Conservation (phyloP, 2,797 vertebrate genomes). For the Danio albolineatus region DNA sequence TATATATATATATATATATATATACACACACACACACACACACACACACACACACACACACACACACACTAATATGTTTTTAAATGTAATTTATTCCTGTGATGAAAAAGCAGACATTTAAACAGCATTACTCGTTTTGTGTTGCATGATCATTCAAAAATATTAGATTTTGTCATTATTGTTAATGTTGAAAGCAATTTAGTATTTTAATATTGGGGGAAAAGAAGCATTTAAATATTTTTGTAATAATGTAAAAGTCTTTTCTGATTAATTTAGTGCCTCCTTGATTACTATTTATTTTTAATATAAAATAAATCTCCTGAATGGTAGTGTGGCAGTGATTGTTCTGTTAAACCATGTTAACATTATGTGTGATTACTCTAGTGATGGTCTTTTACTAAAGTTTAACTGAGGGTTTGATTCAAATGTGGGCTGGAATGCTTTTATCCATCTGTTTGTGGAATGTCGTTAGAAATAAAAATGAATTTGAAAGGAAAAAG, state of each 20-base stretch:
- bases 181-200: too few relatives aligned
- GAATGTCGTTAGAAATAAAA: slow-evolving; percentile 48
- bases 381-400: not conserved
- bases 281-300: not conserved
- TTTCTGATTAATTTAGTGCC: not conserved
- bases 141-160: not conserved
- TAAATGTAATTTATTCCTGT: not conserved
- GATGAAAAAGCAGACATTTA: not conserved
- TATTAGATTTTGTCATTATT: too few relatives aligned
- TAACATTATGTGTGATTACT: not conserved
- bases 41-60: too few relatives aligned
- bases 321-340: not conserved
- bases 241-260: not conserved
- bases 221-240: not conserved
- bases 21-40: too few relatives aligned
- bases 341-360: not conserved
- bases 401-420: not conserved
- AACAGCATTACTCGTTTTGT: not conserved
- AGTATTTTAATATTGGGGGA: too few relatives aligned
- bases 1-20: too few relatives aligned
- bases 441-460: slow-evolving; percentile 41
- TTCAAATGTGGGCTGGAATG: not conserved
- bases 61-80: too few relatives aligned
- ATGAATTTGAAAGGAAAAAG: slow-evolving; percentile 44
- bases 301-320: not conserved